Conservation (phyloP, 2,797 vertebrate species). For the Notolepis coatsorum region DNA sequence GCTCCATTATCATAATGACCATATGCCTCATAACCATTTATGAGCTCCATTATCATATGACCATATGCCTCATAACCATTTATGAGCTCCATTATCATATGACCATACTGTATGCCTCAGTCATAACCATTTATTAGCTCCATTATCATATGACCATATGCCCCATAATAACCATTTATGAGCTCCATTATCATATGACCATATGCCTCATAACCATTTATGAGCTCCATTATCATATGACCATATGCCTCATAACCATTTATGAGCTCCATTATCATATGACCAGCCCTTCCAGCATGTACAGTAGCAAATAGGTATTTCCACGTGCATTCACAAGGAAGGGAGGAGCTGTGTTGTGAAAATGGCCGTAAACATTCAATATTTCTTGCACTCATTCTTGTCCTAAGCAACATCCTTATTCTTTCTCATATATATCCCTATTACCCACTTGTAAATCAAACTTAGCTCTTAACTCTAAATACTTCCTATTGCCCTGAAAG, state of each 20-base stretch:
- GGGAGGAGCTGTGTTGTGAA: slow-evolving; percentile 10
- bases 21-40: not conserved
- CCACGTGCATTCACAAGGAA: not conserved
- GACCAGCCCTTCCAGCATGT: not conserved
- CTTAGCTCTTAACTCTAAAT: slow-evolving; percentile 43
- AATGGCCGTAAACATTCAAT: slow-evolving; percentile 21
- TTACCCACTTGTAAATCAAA: slow-evolving; percentile 18
- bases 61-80: not conserved
- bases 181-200: slow-evolving; percentile 1
- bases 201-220: not conserved
- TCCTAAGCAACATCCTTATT: slow-evolving; percentile 45
- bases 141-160: not conserved
- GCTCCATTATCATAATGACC: slow-evolving; percentile 1
- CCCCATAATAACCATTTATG: not conserved
- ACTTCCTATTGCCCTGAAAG: slow-evolving; percentile 20
- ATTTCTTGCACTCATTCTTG: slow-evolving; percentile 25
- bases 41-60: slow-evolving; percentile 5
- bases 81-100: slow-evolving; percentile 6
- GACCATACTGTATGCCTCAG: not conserved
- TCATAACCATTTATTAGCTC: slow-evolving; percentile 2
- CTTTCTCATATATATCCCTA: slow-evolving; percentile 9
- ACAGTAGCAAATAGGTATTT: not conserved
- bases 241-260: not conserved
- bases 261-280: slow-evolving; percentile 6
- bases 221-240: slow-evolving; percentile 5